phyloP scores from a whole-genome alignment of 2,888 invertebrate genomes.

The Tenthredo scrophulariae region DNA sequence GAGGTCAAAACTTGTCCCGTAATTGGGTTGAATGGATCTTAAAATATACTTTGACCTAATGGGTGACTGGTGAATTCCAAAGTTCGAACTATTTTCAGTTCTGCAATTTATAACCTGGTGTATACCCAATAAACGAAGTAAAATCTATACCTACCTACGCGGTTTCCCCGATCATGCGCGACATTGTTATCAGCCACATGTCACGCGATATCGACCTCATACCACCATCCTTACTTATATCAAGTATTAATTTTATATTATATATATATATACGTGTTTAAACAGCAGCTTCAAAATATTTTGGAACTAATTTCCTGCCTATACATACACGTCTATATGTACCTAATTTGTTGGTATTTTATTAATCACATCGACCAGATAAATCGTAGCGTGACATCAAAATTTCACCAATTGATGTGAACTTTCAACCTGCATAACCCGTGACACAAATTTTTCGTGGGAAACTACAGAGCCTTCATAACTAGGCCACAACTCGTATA shows the following conservation, averaged over 20 bases:
- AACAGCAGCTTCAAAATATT: neutral
- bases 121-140: neutral
- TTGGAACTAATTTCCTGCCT: neutral
- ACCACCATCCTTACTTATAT: neutral
- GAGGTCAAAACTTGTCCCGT: neutral
- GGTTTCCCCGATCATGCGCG: neutral
- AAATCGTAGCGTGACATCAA: neutral
- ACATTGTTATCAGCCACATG: conserved; percentile 33
- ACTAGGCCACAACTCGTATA: conserved; percentile 28
- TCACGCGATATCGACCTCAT: conserved; percentile 44
- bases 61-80: neutral
- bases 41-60: conserved; percentile 19
- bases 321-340: neutral
- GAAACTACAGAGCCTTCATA: conserved; percentile 16
- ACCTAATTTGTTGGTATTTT: neutral
- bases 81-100: conserved; percentile 1
- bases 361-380: neutral
- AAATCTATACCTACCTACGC: conserved; percentile 11
- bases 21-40: conserved; percentile 16
- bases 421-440: conserved; percentile 2
- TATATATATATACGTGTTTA: neutral
- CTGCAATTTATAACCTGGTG: neutral
- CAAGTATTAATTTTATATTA: neutral
- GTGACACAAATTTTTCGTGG: neutral
- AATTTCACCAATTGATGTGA: neutral